Base-by-base conservation (phyloP, 2,888 invertebrate genomes). In the Troides helena region DNA sequence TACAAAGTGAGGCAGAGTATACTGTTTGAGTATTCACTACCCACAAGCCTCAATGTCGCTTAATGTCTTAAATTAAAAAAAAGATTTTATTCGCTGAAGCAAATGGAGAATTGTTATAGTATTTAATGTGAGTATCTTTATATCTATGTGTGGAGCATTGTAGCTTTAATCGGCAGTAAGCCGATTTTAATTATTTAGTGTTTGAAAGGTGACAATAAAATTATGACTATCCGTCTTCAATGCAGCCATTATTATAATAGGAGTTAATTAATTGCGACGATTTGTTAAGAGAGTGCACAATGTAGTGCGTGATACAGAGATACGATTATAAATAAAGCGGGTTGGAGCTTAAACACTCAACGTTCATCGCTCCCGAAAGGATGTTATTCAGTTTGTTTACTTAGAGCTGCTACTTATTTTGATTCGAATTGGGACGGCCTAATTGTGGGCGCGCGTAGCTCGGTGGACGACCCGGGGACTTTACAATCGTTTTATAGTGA, bases 311-410 rank as follows among this genome's bases (percentile, higher is more conserved):
- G 58, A 68, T 71, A 58, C 57, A 68, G 56, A 65, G 69, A 62
- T 71, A 73, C 69, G 74, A 74, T 74, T 74, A 74, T 74, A 76
- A 76, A 77, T 74, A 77, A 73, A 76, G 67, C 71, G 73, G 76
- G 75, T 73, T 74, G 75, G 71, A 73, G 73, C 74, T 71, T 64
- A 71, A 76, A 80, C 77, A 78, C 80, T 80, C 77, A 74, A 74
- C 80, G 89, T 85, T 69, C 90, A 81, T 81, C 84, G 88, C 82
- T 81, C 88, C 84, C 81, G 71, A 78, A 80, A 84, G 88, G 88
- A 86, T 84, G 86, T 81, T 80, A 76, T 79, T 77, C 73, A 86
- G 87, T 90, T 90, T 91, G 83, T 89, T 88, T 81, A 80, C 79
- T 80, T 81, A 85, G 65, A 46, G 75, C 78, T 83, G 75, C 78